phyloP scores from a whole-genome alignment of 2,888 invertebrate species.

The Axea sp. region DNA sequence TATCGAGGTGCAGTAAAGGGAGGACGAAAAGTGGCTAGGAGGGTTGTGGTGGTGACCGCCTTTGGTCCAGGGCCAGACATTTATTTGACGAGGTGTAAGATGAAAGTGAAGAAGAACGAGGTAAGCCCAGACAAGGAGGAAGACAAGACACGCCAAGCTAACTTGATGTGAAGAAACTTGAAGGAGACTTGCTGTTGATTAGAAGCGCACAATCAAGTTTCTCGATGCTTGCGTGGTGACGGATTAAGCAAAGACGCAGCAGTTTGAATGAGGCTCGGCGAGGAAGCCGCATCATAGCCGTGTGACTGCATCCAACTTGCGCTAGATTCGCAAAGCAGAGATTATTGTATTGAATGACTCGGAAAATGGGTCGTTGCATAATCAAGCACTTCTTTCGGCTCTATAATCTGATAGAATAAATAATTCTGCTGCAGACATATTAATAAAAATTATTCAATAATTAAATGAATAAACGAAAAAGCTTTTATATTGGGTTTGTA shows the following conservation, averaged over 20 bases:
- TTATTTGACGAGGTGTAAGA: constrained; percentile 32
- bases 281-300: constrained; percentile 52
- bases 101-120: constrained; percentile 20
- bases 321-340: constrained; percentile 47
- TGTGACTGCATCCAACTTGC: constrained; percentile 50
- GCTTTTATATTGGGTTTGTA: too few relatives aligned
- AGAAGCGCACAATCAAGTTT: constrained; percentile 76
- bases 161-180: constrained; percentile 75
- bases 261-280: constrained; percentile 44
- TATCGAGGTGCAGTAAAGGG: constrained; percentile 52
- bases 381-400: constrained; percentile 34
- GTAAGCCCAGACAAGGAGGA: constrained; percentile 17
- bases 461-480: too few relatives aligned
- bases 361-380: constrained; percentile 50
- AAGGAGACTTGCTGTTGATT: constrained; percentile 75
- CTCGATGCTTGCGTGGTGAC: constrained; percentile 68
- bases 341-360: constrained; percentile 54
- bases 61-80: constrained; percentile 14
- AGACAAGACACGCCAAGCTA: constrained; percentile 60
- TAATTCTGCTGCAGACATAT: constrained; percentile 16
- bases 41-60: constrained; percentile 62
- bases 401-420: constrained; percentile 36
- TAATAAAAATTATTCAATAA: too few relatives aligned
- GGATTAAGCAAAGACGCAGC: constrained; percentile 71
- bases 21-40: constrained; percentile 58